Evolutionary conservation across 2,113 vertebrate species (phyloP), one percentile per base, ranked within the genome.

Genomic region (Sinosuthora webbiana): DNA sequence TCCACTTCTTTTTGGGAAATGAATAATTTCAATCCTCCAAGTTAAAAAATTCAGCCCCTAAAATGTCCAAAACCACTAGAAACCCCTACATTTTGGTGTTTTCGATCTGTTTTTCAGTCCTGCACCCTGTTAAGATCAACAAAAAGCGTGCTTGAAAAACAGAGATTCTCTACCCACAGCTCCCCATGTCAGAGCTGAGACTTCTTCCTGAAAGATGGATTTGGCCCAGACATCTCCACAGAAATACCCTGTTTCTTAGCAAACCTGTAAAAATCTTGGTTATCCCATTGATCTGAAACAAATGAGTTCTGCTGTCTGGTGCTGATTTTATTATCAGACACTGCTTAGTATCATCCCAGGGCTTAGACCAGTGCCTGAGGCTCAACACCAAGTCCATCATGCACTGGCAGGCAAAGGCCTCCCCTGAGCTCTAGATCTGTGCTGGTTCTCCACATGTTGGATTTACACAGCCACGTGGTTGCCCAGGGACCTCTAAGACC

Each of bases 281-380:
- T 93, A 92, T 92, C 92, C 83, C 31, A 88, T 81, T 90, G 85
- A 96, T 96, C 73, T 88, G 91, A 94, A 97, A 92, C 93, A 95
- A 96, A 96, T 84, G 92, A 76, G 28, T 73, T 93, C 85, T 88
- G 73, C 90, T 95, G 80, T 86, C 94, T 90, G 73, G 80, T 93
- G 85, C 93, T 94, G 94, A 92, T 90, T 96, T 97, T 95, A 96
- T 95, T 92, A 90, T 96, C 90, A 93, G 79, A 94, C 90, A 80
- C 94, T 95, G 90, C 83, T 93, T 68, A 92, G 65, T 45, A 64
- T 96, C 93, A 95, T 94, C 94, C 67, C 65, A 75, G 30, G 73
- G 59, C 65, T 92, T 96, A 90, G 90, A 83, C 11, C 39, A 8
- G n/a, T 41, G 94, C 95, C 92, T 56, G 39, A 87, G 64, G 28